phyloP scores from a whole-genome alignment of 2,797 vertebrate genomes.

The Myotis vivesi region DNA sequence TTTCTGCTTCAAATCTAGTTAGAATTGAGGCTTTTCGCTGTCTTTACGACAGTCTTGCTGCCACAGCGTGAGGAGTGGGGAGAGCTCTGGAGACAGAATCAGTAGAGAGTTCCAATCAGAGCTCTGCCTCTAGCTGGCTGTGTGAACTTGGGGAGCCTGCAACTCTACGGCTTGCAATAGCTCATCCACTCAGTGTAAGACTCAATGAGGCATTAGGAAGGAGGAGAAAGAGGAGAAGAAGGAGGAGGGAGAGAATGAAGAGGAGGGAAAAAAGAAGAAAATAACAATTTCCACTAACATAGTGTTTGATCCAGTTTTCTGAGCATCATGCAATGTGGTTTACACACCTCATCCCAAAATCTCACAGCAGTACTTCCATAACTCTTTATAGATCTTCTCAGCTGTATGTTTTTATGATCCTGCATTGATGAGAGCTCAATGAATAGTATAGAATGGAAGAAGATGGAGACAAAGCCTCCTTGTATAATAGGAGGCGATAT shows the following conservation, averaged over 20 bases:
- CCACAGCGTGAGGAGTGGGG: rapidly evolving
- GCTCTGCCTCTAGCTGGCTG: background rate
- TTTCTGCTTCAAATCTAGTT: background rate
- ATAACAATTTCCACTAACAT: background rate
- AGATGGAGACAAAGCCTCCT: background rate
- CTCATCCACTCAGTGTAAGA: background rate
- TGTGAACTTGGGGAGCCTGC: background rate
- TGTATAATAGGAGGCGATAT: background rate
- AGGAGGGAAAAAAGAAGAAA: background rate
- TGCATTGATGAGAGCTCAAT: background rate
- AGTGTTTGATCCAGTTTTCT: background rate
- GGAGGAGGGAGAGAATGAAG: background rate
- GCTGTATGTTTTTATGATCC: background rate
- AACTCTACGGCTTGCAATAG: background rate
- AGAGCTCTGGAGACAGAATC: background rate
- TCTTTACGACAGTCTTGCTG: background rate
- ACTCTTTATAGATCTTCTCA: background rate
- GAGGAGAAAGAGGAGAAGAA: background rate
- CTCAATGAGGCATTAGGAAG: background rate
- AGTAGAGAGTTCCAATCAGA: background rate
- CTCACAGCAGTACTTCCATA: background rate
- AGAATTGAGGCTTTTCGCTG: background rate
- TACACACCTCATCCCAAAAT: background rate
- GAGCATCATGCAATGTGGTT: background rate
- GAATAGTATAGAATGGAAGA: background rate